Base-by-base conservation (phyloP, 2,113 vertebrate genomes). In the Ailurus styani region DNA sequence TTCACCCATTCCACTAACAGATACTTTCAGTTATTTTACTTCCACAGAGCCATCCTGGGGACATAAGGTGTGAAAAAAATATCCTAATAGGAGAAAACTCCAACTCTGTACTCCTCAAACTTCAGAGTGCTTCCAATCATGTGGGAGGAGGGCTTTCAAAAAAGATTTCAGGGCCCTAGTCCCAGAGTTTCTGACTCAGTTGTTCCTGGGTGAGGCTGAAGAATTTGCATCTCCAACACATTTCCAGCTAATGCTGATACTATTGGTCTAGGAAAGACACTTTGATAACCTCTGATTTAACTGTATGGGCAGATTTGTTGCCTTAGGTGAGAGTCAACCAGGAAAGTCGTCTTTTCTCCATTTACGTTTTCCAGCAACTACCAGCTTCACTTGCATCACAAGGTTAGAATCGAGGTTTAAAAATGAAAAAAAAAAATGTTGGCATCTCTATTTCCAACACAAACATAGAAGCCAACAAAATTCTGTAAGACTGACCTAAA, bases 341-440 rank as follows among this genome's bases (percentile, higher is more conserved):
- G 68, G 17, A 37, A 93, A 94, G 73, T 18, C 34, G 92, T 95
- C 79, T 91, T 96, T 96, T 47, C 60, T 57, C 90, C 88, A 37
- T 66, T 13, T 73, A 14, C 31, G 20, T 64, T 90, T 90, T 66
- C 62, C 79, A 95, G 57, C n/a, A 75, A 83, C 42, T 20, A 31
- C 87, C 79, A 64, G 62, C 93, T 97, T 96, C 93, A 82, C 88
- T 95, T 60, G 42, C 70, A 45, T 85, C 93, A 87, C 50, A 86
- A 96, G 64, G 47, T 97, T 91, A 91, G 60, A 96, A 81, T 77
- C 90, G 45, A 93, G 81, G 60, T 73, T 98, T 93, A 93, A 97
- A 97, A 98, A 90, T 72, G 11, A 95, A 29, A 8, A 17, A 93
- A 91, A 62, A 87, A 91, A 66, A 82, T 45, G 7, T 81, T 83